These are phyloP conservation scores for Fratercula arctica DNA, from an alignment of 2,797 vertebrate species.

Conservation along the genomic window DNA sequence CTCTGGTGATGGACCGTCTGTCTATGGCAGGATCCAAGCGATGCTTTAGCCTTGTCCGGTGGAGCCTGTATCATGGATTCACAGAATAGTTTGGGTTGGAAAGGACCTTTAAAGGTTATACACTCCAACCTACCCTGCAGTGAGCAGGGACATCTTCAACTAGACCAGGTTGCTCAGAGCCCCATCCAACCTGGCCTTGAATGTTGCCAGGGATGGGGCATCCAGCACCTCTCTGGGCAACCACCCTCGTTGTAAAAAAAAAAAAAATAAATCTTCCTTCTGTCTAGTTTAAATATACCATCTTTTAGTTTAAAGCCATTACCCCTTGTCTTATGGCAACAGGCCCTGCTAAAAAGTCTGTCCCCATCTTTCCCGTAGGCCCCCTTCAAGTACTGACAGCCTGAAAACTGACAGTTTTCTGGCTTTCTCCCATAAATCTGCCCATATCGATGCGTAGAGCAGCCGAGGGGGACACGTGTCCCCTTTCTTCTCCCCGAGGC, in stretches of 20 bases:
- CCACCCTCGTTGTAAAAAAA: neutral
- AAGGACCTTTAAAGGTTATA: neutral
- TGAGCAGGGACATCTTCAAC: neutral
- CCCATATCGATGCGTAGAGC: accelerated
- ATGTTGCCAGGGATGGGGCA: neutral
- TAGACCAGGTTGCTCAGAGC: neutral
- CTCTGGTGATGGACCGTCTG: neutral
- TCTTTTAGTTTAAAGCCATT: neutral
- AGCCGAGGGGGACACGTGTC: accelerated
- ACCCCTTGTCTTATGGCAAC: neutral
- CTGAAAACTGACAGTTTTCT: too few species aligned
- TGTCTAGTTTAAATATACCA: neutral
- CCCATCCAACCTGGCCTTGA: neutral
- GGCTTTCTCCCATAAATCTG: neutral
- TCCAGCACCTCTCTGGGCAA: neutral
- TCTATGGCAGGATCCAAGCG: neutral
- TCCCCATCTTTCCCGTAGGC: neutral
- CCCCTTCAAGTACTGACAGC: neutral
- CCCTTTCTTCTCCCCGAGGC: neutral
- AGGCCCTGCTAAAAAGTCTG: neutral
- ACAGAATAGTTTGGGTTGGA: neutral
- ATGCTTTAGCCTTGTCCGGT: neutral
- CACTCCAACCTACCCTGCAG: neutral
- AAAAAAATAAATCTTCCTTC: neutral
- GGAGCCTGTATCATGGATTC: neutral